Evolutionary conservation across 1,140 invertebrate species (phyloP).

Genomic region (Megalonaias nervosa): DNA sequence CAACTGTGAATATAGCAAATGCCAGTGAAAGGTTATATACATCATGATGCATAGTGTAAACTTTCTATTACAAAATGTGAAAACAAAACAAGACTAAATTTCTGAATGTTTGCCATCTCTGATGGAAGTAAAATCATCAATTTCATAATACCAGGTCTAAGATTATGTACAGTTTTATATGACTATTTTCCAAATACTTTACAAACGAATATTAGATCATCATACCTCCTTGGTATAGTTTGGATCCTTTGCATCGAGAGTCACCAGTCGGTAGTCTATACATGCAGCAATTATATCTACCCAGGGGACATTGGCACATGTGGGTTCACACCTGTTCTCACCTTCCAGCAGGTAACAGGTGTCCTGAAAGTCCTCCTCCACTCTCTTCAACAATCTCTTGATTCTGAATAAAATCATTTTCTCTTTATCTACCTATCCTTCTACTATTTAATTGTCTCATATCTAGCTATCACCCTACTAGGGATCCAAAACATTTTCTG

Average conservation of each 20-base stretch:
- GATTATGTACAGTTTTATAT: background rate
- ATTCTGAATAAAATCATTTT: conserved; percentile 33
- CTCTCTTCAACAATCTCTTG: conserved; percentile 32
- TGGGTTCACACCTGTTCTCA: conserved; percentile 47
- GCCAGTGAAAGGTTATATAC: too few species aligned
- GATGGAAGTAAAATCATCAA: background rate
- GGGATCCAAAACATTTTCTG: too few species aligned
- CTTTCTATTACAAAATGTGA: too few species aligned
- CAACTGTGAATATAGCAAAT: too few species aligned
- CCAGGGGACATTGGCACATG: conserved; percentile 59
- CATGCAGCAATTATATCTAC: conserved; percentile 53
- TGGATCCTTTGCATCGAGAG: conserved; percentile 15
- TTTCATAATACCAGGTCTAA: background rate
- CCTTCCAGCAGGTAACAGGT: conserved; percentile 46
- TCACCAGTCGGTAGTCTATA: conserved; percentile 49
- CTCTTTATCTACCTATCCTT: too few species aligned
- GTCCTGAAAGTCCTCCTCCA: conserved; percentile 50
- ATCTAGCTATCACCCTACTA: too few species aligned
- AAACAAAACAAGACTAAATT: background rate
- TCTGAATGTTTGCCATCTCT: background rate
- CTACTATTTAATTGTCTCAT: too few species aligned
- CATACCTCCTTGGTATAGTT: background rate
- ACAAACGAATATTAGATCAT: background rate
- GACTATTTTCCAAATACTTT: background rate
- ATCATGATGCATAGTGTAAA: background rate